Evolutionary conservation across 23 tunicate species (phyloP).

Genomic region (Phallusia fumigata): DNA sequence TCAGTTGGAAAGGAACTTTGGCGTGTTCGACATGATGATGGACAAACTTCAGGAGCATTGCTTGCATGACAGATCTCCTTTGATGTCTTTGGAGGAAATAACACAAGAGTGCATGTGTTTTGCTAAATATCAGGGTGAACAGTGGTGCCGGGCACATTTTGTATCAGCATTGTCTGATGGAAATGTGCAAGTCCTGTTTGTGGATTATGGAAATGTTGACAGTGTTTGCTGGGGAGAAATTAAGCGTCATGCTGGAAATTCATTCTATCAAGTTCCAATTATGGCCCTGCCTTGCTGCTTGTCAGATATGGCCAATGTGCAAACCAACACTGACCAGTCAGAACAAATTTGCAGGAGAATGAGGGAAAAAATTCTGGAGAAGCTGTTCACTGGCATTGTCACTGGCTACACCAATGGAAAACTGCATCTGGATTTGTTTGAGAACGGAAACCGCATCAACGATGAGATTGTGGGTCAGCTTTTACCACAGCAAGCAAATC

Average conservation of each 20-base stretch:
- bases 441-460: constrained; percentile 42
- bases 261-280: constrained; percentile 42
- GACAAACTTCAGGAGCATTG: constrained; percentile 62
- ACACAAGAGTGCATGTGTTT: constrained; percentile 49
- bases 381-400: constrained; percentile 42
- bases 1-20: constrained; percentile 53
- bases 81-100: constrained; percentile 37
- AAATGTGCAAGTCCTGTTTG: constrained; percentile 56
- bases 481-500: neutral
- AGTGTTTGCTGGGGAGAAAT: constrained; percentile 33
- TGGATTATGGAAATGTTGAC: constrained; percentile 68
- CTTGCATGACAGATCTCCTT: neutral
- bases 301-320: constrained; percentile 35
- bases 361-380: constrained; percentile 20
- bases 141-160: constrained; percentile 87
- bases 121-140: constrained; percentile 44
- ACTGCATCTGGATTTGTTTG: constrained; percentile 63
- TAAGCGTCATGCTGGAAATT: constrained; percentile 13
- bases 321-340: neutral
- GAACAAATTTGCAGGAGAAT: neutral
- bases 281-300: constrained; percentile 81
- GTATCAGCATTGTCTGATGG: constrained; percentile 22
- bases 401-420: constrained; percentile 69
- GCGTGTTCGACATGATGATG: constrained; percentile 51
- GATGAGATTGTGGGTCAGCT: constrained; percentile 8